These are phyloP conservation scores for Aurelia sp. DNA, from an alignment of 30 jellyfish, hydroid and myxozoan species.

Conservation along the genomic window DNA sequence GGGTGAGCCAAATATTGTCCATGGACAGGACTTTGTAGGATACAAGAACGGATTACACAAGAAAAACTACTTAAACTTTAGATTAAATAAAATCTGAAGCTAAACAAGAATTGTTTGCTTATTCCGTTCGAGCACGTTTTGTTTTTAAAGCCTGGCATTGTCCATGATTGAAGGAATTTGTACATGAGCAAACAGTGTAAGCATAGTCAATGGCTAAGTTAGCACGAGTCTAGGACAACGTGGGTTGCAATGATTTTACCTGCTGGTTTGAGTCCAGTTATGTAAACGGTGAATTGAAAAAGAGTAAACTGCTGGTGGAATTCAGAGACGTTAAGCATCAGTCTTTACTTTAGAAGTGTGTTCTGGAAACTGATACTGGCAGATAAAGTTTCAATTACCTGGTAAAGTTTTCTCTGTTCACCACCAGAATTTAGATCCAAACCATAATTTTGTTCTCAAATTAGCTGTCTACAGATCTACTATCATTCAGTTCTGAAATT, in stretches of 20 bases:
- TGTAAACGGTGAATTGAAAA: constrained; percentile 6
- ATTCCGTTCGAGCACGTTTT: constrained; percentile 50
- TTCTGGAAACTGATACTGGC: no score
- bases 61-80: constrained; percentile 42
- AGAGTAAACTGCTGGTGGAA: no score
- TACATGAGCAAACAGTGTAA: constrained; percentile 26
- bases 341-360: no score
- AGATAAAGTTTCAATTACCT: no score
- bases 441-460: no score
- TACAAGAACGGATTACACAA: constrained; percentile 12
- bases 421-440: no score
- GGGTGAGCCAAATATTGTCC: neutral
- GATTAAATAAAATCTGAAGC: constrained; percentile 46
- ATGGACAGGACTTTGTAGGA: no score
- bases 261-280: constrained; percentile 6
- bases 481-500: no score
- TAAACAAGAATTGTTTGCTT: constrained; percentile 56
- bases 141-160: constrained; percentile 38
- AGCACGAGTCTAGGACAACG: constrained; percentile 41
- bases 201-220: neutral
- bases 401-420: no score
- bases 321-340: no score
- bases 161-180: constrained; percentile 49
- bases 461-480: no score
- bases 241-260: constrained; percentile 45